Percentiles rank a stretch among this genome's conserved stretches.
Conservation (phyloP, 1,140 invertebrate genomes). For the Paraescarpia echinospica region DNA sequence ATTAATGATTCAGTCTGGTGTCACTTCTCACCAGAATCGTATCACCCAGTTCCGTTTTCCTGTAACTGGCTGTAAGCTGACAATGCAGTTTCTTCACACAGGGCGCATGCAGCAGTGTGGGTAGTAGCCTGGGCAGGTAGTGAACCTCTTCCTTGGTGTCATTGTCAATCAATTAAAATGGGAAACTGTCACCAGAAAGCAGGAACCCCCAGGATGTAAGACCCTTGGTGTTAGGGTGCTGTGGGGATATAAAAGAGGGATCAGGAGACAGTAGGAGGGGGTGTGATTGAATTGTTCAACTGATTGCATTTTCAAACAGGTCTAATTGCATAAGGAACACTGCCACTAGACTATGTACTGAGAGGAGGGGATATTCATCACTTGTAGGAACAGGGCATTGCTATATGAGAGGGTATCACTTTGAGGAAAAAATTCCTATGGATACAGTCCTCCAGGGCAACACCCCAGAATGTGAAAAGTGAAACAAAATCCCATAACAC, state of each 20-base stretch:
- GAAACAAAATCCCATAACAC: too few relatives aligned
- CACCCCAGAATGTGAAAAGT: too few relatives aligned
- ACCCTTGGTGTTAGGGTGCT: not conserved
- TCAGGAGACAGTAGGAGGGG: not conserved
- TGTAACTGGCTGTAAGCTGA: not conserved
- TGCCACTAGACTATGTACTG: not conserved
- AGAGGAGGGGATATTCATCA: too few relatives aligned
- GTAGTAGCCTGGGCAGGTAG: not conserved
- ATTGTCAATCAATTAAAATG: not conserved
- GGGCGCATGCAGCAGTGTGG: too few relatives aligned
- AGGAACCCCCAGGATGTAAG: not conserved
- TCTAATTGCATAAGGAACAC: not conserved
- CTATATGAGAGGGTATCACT: too few relatives aligned
- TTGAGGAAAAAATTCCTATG: too few relatives aligned
- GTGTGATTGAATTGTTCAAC: not conserved
- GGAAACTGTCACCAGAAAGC: not conserved
- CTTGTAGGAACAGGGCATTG: too few relatives aligned
- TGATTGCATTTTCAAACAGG: not conserved
- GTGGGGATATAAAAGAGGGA: not conserved
- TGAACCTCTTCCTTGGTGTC: not conserved
- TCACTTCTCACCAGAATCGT: not conserved
- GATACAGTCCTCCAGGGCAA: too few relatives aligned
- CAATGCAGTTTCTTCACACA: not conserved
- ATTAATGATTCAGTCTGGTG: not conserved
- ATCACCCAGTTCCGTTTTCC: not conserved